Evolutionary conservation across 2,113 vertebrate species (phyloP).

Genomic region (Dendropsophus ebraccatus): DNA sequence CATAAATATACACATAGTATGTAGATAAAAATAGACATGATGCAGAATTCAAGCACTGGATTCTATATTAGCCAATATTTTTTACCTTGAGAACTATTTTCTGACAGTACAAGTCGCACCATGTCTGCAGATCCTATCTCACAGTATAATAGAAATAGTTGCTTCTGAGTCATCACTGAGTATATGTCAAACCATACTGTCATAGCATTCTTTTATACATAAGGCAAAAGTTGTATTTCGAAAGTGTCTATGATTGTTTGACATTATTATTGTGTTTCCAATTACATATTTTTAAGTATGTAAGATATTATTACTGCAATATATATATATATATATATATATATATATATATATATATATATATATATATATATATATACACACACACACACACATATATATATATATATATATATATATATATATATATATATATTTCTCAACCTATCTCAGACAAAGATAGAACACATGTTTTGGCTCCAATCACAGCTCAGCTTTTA

Average conservation of each 20-base stretch:
- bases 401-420: too few relatives aligned
- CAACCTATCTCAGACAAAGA: too few relatives aligned
- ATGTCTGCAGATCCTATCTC: conserved; percentile 38
- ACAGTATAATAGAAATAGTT: conserved; percentile 40
- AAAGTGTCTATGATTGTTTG: conserved; percentile 21
- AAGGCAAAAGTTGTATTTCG: conserved; percentile 26
- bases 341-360: neutral
- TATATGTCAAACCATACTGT: conserved; percentile 52
- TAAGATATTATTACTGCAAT: neutral
- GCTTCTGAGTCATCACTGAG: conserved; percentile 45
- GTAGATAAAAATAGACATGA: conserved; percentile 19
- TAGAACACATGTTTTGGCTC: too few relatives aligned
- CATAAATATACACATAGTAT: neutral
- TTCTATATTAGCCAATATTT: conserved; percentile 33
- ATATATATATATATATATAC: neutral
- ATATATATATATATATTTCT: too few relatives aligned
- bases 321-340: too few relatives aligned
- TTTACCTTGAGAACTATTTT: conserved; percentile 32
- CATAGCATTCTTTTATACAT: conserved; percentile 36
- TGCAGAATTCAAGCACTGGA: neutral
- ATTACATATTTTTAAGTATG: conserved; percentile 7
- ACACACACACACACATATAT: too few relatives aligned
- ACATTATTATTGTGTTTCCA: conserved; percentile 18
- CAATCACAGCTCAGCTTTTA: too few relatives aligned
- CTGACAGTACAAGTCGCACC: conserved; percentile 34